Evolutionary conservation across 2,113 vertebrate genomes (phyloP).

Genomic region (Dromas ardeola): DNA sequence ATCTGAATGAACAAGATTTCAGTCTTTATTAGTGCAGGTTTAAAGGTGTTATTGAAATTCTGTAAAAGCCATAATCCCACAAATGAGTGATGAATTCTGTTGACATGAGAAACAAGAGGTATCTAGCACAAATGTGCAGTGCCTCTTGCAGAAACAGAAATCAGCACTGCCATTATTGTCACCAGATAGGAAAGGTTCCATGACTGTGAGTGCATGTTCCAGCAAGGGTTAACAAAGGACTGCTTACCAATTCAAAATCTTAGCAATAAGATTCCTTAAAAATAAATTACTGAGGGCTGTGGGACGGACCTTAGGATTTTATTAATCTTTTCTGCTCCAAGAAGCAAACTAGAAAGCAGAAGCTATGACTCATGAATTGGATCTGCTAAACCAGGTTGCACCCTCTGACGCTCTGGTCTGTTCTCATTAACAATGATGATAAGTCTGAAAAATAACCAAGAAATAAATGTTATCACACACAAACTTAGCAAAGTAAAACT

Average conservation of each 20-base stretch:
- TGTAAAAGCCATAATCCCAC: background rate
- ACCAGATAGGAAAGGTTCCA: background rate
- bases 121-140: background rate
- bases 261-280: background rate
- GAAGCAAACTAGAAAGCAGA: background rate
- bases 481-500: background rate
- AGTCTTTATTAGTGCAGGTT: background rate
- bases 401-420: background rate
- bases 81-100: background rate
- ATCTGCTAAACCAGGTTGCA: background rate
- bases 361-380: background rate
- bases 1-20: background rate
- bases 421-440: background rate
- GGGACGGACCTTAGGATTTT: background rate
- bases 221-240: background rate
- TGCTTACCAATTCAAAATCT: rapidly evolving
- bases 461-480: background rate
- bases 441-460: background rate
- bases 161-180: background rate
- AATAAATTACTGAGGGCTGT: background rate
- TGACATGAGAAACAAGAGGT: background rate
- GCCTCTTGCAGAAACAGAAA: background rate
- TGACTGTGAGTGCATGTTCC: background rate
- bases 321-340: background rate
- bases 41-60: background rate